phyloP scores from a whole-genome alignment of 2,888 invertebrate genomes.

The Seira musarum region DNA sequence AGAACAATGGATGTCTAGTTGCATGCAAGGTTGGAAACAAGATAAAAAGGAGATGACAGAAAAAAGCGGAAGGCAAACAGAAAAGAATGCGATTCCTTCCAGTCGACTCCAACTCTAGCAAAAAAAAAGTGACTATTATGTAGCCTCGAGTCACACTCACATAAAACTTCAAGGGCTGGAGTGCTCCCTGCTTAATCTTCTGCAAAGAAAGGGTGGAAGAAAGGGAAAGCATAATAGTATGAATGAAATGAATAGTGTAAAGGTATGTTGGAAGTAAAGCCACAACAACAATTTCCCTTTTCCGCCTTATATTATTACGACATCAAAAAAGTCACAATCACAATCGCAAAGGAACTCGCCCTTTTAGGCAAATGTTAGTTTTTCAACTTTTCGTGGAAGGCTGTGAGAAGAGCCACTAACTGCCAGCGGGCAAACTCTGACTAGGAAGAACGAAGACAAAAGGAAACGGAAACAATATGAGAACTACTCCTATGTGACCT shows the following conservation, averaged over 20 bases:
- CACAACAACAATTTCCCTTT: constrained; percentile 45
- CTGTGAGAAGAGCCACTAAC: neutral
- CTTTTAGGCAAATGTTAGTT: constrained; percentile 13
- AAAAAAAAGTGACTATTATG: neutral
- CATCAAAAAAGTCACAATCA: no score
- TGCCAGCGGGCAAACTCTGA: neutral
- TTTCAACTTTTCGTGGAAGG: neutral
- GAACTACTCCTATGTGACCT: neutral
- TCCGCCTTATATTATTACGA: constrained; percentile 17
- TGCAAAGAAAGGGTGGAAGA: constrained; percentile 5
- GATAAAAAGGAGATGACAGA: neutral
- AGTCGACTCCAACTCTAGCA: neutral
- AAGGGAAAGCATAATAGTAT: no score
- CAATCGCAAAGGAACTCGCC: neutral
- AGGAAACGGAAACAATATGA: constrained; percentile 13
- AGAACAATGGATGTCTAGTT: no score
- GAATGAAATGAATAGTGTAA: constrained; percentile 9
- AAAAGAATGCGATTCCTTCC: neutral
- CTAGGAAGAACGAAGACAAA: neutral
- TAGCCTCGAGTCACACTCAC: neutral
- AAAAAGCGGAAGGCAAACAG: neutral
- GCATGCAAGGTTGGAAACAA: neutral
- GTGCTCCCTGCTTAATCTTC: no score
- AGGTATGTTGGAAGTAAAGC: constrained; percentile 28
- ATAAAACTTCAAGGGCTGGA: neutral